Conservation (phyloP, 92 coral and sea anemone species). For the Zoanthus solanderi region DNA sequence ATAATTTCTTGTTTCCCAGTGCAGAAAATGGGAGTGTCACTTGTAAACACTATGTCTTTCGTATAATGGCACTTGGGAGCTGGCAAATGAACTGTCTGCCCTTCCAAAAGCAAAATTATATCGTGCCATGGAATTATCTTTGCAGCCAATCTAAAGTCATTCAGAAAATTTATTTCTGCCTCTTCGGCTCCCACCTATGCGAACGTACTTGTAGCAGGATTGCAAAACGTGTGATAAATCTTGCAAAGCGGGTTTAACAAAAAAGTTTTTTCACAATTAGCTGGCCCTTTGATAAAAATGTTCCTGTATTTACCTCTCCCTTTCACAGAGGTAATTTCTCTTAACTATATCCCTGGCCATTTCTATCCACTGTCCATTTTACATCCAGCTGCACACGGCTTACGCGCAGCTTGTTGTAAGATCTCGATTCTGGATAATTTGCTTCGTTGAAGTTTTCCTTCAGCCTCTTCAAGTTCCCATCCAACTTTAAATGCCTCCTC, state of each 20-base stretch:
- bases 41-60: constrained; percentile 3
- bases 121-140: constrained; percentile 39
- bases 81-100: constrained; percentile 24
- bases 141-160: constrained; percentile 10
- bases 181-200: constrained; percentile 30
- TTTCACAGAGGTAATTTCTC: background rate
- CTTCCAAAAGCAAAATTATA: constrained; percentile 15
- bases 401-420: background rate
- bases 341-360: background rate
- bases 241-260: constrained; percentile 53
- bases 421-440: background rate
- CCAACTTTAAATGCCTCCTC: constrained; percentile 55
- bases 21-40: constrained; percentile 6
- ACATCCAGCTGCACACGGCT: background rate
- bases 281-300: constrained; percentile 52
- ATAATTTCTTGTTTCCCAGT: background rate
- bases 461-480: constrained; percentile 44
- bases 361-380: background rate
- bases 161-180: constrained; percentile 7
- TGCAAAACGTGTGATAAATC: constrained; percentile 50
- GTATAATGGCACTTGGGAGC: constrained; percentile 12
- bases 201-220: constrained; percentile 26
- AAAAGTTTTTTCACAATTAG: constrained; percentile 47
- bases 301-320: constrained; percentile 64
- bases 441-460: background rate